Base-by-base conservation (phyloP, 2,113 vertebrate species). In the Chloropsis hardwickii region DNA sequence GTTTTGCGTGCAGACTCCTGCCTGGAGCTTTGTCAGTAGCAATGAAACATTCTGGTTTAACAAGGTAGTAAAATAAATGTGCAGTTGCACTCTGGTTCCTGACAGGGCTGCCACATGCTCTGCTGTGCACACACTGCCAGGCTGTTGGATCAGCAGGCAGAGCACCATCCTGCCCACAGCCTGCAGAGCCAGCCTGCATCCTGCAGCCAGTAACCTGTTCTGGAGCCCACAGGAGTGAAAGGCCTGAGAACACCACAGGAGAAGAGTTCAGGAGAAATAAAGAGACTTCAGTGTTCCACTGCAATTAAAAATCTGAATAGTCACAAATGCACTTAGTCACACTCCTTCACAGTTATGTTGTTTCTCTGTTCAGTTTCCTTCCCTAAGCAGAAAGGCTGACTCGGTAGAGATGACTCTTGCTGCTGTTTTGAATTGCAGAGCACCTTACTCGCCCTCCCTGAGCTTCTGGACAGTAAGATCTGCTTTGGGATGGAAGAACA, bases 401-500 rank as follows among this genome's bases (percentile, higher is more conserved):
- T 47, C 6, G 9, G 48, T 45, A 22, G 0, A 57, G 57, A 51
- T 31, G 27, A 65, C 28, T 64, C 61, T 6, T 29, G 61, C 72
- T 82, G 56, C 50, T 44, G 53, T 44, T 72, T 45, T 10, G 17
- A 39, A 33, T 47, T 79, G 53, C 19, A 3, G 61, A 83, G 69
- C 44, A 7, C 10, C 80, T 67, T 6, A 3, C 40, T 62, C 0
- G 0, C 47, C 56, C 54, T 85, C 61, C 53, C 40, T 19, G 27
- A 60, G 76, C 50, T 76, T 37, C 72, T 47, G 48, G 71, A n/a
- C 44, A 60, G 76, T 0, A 4, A 81, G 65, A n/a, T 79, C 72
- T 79, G 73, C 85, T 70, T 42, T 74, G 92, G 80, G 77, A 81
- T 95, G 96, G 96, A 97, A 95, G 92, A 97, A 96, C 24, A 97